Conservation (phyloP, 2,113 vertebrate genomes). For the Synodontis membranacea region DNA sequence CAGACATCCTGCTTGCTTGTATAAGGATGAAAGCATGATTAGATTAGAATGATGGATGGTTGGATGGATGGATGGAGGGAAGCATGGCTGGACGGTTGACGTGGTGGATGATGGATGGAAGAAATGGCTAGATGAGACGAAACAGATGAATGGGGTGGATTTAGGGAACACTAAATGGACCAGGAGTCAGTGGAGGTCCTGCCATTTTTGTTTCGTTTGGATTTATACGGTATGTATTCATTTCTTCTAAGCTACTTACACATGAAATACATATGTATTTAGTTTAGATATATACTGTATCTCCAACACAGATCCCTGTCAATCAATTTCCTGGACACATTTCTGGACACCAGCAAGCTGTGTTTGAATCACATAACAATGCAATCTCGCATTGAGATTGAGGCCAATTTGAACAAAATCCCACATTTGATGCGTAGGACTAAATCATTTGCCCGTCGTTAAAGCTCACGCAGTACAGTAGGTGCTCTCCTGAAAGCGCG, state of each 20-base stretch:
- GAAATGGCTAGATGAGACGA: conserved; percentile 9
- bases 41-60: conserved; percentile 27
- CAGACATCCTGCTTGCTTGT: conserved; percentile 47
- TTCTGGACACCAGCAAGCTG: not conserved
- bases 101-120: conserved; percentile 4
- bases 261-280: too few relatives aligned
- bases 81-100: not conserved
- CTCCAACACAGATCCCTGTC: not conserved
- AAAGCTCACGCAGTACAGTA: conserved; percentile 26
- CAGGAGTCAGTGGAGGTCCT: not conserved
- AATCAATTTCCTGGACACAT: not conserved
- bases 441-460: not conserved
- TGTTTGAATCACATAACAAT: not conserved
- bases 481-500: not conserved
- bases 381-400: too few relatives aligned
- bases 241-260: not conserved
- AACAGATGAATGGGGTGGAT: not conserved
- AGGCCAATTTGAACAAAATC: not conserved
- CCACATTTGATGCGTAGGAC: not conserved
- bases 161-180: not conserved
- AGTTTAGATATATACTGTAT: not conserved
- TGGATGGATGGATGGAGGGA: too few relatives aligned
- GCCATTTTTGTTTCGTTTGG: not conserved
- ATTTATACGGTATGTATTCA: not conserved
- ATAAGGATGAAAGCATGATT: conserved; percentile 41